A percentile compares a stretch with the other conserved stretches of the same genome.
Conservation (phyloP, 2,888 invertebrate genomes). For the Coenonympha arcania region DNA sequence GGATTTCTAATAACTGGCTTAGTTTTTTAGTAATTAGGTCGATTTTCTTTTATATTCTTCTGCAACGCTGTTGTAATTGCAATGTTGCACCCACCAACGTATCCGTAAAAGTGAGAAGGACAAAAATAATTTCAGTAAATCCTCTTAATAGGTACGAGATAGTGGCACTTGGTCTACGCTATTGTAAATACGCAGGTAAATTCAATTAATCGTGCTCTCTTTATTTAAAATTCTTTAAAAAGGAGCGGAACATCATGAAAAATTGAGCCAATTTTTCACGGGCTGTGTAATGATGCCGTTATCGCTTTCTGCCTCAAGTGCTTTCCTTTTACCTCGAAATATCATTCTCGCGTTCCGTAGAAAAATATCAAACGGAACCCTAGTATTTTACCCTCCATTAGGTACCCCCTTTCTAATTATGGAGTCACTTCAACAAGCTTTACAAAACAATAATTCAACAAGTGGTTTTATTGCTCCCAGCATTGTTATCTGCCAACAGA, state of each 20-base stretch:
- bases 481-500: neutral
- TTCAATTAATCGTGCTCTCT: neutral
- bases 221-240: constrained; percentile 8
- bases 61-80: too few species aligned
- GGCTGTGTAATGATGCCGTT: constrained; percentile 17
- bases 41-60: too few species aligned
- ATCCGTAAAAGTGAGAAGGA: too few species aligned
- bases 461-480: neutral
- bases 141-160: too few species aligned
- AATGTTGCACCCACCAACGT: too few species aligned
- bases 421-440: too few species aligned
- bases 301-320: constrained; percentile 8
- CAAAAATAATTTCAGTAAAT: too few species aligned
- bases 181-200: neutral
- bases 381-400: neutral
- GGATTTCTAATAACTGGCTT: too few species aligned
- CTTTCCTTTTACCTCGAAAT: neutral
- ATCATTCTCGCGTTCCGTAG: neutral
- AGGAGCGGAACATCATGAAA: constrained; percentile 10
- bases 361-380: neutral
- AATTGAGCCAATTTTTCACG: constrained; percentile 18
- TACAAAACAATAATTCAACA: neutral
- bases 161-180: too few species aligned
- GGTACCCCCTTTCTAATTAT: neutral
- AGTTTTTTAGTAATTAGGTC: too few species aligned